Base-by-base conservation (phyloP, 2,888 invertebrate species). In the Baronia brevicornis region DNA sequence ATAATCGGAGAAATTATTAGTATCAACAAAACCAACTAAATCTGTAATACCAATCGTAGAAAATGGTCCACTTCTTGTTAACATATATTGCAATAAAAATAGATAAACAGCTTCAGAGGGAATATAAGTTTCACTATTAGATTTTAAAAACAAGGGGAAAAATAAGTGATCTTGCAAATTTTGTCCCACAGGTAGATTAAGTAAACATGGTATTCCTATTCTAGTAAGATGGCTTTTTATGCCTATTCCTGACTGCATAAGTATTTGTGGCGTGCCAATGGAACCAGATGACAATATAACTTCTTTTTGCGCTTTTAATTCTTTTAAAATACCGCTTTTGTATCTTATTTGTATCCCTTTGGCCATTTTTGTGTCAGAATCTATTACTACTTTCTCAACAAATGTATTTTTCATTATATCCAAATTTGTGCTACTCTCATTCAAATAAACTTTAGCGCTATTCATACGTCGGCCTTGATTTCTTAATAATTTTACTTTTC, bases 201-300 rank as follows among this genome's bases (percentile, higher is more conserved):
- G 34, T 4, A 79, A 14, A 2, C 68, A 55, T 1, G 62, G 36
- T 8, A 86, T 80, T 5, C 65, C 62, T 4, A 66, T 51, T 4
- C 59, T 46, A 14, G 51, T 34, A 1, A 86, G 45, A 28, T 80
- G 69, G 5, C 54, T 39, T 36, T 47, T 59, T 0, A 82, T 82
- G 0, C 86, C 86, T 8, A 87, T 62, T 1, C 87, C 86, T 4
- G 86, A 87, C 9, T 84, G 49, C 71, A 86, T 78, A 2, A 87
- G 56, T 29, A 87, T 54, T 40, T 85, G 74, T 1, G 86, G 84
- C 1, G 86, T 73, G 23, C 73, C 79, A 21, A 87, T 64, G 4
- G 79, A 56, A 4, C 86, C 86, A 3, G 82, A 82, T 2, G 84
- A 80, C 32, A 86, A 36, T 28, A 87, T 73, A 0, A 87, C 60